phyloP scores from a whole-genome alignment of 1,140 invertebrate genomes.

The Trachymyrmex septentrionalis region DNA sequence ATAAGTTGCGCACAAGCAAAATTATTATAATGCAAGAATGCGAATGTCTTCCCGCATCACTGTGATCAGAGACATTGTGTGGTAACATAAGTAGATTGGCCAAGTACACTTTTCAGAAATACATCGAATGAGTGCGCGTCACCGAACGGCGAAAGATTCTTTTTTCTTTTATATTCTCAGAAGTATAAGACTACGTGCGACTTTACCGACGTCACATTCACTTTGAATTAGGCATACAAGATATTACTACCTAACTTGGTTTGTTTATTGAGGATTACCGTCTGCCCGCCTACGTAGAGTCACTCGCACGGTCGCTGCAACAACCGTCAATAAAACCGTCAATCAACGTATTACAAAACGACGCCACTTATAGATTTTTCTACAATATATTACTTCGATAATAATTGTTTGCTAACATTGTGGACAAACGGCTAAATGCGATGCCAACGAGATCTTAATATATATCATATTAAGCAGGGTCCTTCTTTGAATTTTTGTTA shows the following conservation, averaged over 20 bases:
- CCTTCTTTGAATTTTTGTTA: slow-evolving; percentile 26
- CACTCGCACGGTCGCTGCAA: slow-evolving; percentile 87
- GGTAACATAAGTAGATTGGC: slow-evolving; percentile 23
- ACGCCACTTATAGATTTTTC: slow-evolving; percentile 75
- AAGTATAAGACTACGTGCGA: slow-evolving; percentile 33
- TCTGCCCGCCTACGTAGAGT: slow-evolving; percentile 86
- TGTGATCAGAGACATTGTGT: slow-evolving; percentile 31
- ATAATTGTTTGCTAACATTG: slow-evolving; percentile 55
- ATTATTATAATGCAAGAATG: slow-evolving; percentile 26
- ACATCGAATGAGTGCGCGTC: neutral
- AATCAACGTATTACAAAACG: slow-evolving; percentile 78
- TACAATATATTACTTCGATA: slow-evolving; percentile 80
- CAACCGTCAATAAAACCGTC: slow-evolving; percentile 85
- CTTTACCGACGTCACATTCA: slow-evolving; percentile 51
- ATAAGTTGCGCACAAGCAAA: slow-evolving; percentile 6
- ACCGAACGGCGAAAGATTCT: slow-evolving; percentile 28
- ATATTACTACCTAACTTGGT: slow-evolving; percentile 83
- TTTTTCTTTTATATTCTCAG: slow-evolving; percentile 25
- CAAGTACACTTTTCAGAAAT: slow-evolving; percentile 38
- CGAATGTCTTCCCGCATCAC: slow-evolving; percentile 27
- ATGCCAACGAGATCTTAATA: neutral
- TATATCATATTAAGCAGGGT: slow-evolving; percentile 29
- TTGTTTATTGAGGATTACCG: slow-evolving; percentile 85
- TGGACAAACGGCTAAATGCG: neutral
- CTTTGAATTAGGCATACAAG: slow-evolving; percentile 75